phyloP scores from a whole-genome alignment of 2,797 vertebrate genomes.

The Scyliorhinus canicula region DNA sequence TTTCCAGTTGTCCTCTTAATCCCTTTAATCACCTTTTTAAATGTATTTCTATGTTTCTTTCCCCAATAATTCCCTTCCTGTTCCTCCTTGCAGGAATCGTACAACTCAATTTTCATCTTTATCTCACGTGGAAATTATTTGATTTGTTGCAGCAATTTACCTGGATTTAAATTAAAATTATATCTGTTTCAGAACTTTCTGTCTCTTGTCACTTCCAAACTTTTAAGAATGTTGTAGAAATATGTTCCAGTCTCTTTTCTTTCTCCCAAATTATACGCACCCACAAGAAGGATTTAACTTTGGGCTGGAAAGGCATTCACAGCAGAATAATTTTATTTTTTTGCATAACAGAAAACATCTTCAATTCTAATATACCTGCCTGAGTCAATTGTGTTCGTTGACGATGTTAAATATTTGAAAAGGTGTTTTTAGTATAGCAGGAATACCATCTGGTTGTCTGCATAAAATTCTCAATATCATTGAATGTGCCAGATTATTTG shows the following conservation, averaged over 20 bases:
- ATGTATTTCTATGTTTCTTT: not conserved
- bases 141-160: not conserved
- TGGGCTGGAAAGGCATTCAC: not conserved
- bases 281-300: not conserved
- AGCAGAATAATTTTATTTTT: not conserved
- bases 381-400: not conserved
- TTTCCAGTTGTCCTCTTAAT: not conserved
- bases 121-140: not conserved
- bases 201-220: not conserved
- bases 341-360: not conserved
- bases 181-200: not conserved
- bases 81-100: not conserved
- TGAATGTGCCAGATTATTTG: slow-evolving; percentile 28
- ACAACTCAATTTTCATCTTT: not conserved
- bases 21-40: not conserved
- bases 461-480: not conserved
- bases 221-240: not conserved
- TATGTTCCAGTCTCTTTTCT: not conserved
- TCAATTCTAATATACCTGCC: not conserved
- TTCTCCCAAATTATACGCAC: not conserved
- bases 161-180: not conserved
- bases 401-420: not conserved
- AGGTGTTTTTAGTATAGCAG: not conserved
- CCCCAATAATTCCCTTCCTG: not conserved
- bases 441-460: slow-evolving; percentile 30